phyloP scores from a whole-genome alignment of 2,797 vertebrate species.

The Taeniopygia guttata region DNA sequence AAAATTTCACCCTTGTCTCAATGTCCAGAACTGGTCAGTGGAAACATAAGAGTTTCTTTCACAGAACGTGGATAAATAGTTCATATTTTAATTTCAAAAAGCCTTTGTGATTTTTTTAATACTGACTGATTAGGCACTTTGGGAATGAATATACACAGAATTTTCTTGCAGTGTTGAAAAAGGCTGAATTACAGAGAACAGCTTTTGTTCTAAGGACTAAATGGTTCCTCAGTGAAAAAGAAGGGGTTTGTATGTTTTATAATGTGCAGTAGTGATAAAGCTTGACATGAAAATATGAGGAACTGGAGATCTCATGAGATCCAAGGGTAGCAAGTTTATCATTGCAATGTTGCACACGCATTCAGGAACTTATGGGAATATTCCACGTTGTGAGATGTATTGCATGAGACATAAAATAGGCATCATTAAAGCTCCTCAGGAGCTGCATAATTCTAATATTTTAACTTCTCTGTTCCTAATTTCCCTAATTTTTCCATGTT shows the following conservation, averaged over 20 bases:
- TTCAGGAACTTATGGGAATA: not conserved
- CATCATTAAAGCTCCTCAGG: not conserved
- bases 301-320: not conserved
- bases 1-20: not conserved
- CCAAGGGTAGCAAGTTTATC: not conserved
- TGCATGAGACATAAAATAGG: not conserved
- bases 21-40: not conserved
- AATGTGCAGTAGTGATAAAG: not conserved
- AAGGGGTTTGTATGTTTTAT: not conserved
- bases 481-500: not conserved
- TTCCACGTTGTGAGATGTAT: not conserved
- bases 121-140: not conserved
- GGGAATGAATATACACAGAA: not conserved
- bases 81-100: not conserved
- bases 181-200: not conserved
- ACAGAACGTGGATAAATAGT: not conserved
- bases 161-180: not conserved
- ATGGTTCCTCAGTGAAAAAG: not conserved
- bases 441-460: not conserved
- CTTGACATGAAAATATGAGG: not conserved
- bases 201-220: not conserved
- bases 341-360: fast-evolving
- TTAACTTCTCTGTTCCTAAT: not conserved
- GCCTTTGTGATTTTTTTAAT: not conserved
- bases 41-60: not conserved